Conservation (phyloP, 2,888 invertebrate species). For the Lamellibrachia satsuma region DNA sequence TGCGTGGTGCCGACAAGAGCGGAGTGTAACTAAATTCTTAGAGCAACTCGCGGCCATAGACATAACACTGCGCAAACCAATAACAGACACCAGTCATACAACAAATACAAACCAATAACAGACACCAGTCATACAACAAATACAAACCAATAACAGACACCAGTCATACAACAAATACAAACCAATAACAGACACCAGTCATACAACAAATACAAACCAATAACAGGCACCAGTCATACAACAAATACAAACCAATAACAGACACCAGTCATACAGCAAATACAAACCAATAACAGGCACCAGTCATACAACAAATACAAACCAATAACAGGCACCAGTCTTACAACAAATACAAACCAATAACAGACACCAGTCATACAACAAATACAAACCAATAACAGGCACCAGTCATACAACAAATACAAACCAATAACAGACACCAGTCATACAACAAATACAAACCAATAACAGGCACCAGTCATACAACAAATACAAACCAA, state of each 20-base stretch:
- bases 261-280: not conserved
- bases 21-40: not conserved
- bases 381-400: not conserved
- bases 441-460: not conserved
- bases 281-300: not conserved
- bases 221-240: not conserved
- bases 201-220: not conserved
- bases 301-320: not conserved
- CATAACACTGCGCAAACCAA: not conserved
- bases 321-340: not conserved
- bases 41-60: not conserved
- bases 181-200: not conserved
- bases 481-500: not conserved
- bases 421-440: not conserved
- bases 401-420: not conserved
- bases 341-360: not conserved
- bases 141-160: not conserved
- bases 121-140: not conserved
- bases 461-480: not conserved
- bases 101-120: not conserved
- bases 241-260: not conserved
- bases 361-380: not conserved
- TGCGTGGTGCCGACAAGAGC: not conserved
- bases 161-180: not conserved
- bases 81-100: not conserved